These are phyloP conservation scores for Lochmaea crataegi DNA, from an alignment of 2,888 invertebrate species.

Conservation along the genomic window DNA sequence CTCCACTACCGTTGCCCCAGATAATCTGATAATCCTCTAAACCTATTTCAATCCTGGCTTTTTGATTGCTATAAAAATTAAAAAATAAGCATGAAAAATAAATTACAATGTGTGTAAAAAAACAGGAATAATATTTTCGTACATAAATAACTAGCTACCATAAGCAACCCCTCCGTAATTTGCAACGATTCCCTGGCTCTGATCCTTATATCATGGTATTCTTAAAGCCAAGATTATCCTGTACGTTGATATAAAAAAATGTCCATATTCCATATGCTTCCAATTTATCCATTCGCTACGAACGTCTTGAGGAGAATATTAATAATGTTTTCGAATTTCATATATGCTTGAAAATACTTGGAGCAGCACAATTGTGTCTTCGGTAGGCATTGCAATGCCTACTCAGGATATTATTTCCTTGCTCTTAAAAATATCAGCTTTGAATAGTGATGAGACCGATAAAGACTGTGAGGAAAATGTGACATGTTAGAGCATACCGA, in stretches of 20 bases:
- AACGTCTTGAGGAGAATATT: slow-evolving; percentile 25
- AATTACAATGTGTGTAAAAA: too few relatives aligned
- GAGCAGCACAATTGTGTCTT: slow-evolving; percentile 27
- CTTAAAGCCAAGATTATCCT: slow-evolving; percentile 20
- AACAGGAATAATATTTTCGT: too few relatives aligned
- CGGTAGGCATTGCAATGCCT: slow-evolving; percentile 34
- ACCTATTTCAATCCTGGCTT: too few relatives aligned
- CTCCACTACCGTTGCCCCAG: too few relatives aligned
- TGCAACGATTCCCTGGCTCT: too few relatives aligned
- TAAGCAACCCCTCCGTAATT: too few relatives aligned
- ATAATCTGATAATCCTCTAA: too few relatives aligned
- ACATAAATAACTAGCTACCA: too few relatives aligned
- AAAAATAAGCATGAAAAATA: too few relatives aligned
- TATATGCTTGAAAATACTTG: slow-evolving; percentile 28
- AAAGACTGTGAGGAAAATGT: slow-evolving; percentile 36
- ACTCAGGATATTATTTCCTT: slow-evolving; percentile 40
- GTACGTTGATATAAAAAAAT: slow-evolving; percentile 26
- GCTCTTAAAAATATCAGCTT: slow-evolving; percentile 37
- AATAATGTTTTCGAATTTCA: slow-evolving; percentile 28
- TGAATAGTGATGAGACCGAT: slow-evolving; percentile 43
- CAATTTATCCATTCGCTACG: slow-evolving; percentile 18
- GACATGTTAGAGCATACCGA: slow-evolving; percentile 34
- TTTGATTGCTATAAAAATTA: too few relatives aligned
- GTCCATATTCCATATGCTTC: slow-evolving; percentile 24
- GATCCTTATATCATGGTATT: neutral